These are phyloP conservation scores for Heterochromis multidens DNA, from an alignment of 2,113 vertebrate genomes.

Conservation along the genomic window DNA sequence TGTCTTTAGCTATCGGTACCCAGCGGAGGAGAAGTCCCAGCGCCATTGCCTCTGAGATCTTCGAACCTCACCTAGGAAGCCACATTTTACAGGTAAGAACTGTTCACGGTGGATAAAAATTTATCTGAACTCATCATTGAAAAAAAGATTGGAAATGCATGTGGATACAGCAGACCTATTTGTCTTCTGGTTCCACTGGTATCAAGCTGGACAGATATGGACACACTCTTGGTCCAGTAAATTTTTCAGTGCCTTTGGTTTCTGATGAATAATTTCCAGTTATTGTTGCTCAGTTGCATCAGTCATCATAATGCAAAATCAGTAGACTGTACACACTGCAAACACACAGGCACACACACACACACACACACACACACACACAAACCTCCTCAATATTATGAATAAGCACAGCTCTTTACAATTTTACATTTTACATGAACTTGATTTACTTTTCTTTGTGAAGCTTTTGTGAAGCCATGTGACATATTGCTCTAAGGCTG, in stretches of 20 bases:
- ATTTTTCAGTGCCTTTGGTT: not conserved
- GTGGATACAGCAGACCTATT: not conserved
- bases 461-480: not conserved
- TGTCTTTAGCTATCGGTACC: constrained; percentile 88
- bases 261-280: constrained; percentile 3
- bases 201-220: not conserved
- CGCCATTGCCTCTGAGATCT: constrained; percentile 89
- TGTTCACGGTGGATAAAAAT: not conserved
- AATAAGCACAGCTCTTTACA: not conserved
- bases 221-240: not conserved
- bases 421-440: not conserved
- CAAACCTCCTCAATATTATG: not conserved
- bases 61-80: constrained; percentile 98
- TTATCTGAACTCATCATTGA: not conserved
- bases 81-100: constrained; percentile 96
- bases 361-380: not conserved
- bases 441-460: not conserved
- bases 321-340: not conserved
- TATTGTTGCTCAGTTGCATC: constrained; percentile 6
- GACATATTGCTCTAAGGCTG: not conserved
- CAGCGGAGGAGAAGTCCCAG: constrained; percentile 93
- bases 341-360: not conserved
- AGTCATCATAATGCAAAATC: not conserved
- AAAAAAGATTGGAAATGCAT: not conserved
- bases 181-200: not conserved